phyloP scores from a whole-genome alignment of 2,113 vertebrate species.

The Nycticebus coucang region DNA sequence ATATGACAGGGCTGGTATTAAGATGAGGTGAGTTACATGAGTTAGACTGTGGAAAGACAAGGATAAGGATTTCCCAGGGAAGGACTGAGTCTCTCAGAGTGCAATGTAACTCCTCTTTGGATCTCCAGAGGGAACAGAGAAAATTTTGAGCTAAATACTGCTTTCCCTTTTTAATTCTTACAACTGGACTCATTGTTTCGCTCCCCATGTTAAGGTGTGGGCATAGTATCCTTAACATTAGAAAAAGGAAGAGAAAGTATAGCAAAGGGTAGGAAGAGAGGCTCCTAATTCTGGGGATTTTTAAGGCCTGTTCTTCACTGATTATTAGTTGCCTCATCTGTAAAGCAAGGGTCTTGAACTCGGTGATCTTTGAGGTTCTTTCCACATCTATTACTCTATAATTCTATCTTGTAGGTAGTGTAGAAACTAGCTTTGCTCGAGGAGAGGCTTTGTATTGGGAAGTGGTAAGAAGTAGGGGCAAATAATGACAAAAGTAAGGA shows the following conservation, averaged over 20 bases:
- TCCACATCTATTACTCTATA: neutral
- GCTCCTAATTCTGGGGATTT: neutral
- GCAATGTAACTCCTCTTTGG: neutral
- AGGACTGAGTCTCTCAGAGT: neutral
- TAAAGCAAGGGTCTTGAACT: neutral
- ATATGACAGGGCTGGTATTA: neutral
- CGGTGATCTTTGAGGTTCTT: neutral
- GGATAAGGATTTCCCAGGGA: neutral
- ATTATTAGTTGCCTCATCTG: neutral
- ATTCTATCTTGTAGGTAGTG: neutral
- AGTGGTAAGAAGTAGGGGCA: neutral
- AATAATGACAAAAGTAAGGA: neutral
- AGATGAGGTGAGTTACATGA: fast-evolving
- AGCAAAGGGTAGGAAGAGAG: neutral
- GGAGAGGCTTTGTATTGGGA: neutral
- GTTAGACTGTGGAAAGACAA: neutral
- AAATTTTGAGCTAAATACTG: neutral
- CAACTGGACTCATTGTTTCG: neutral
- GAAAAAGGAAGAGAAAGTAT: neutral
- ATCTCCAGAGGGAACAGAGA: neutral
- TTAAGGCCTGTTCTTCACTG: neutral
- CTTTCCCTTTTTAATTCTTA: neutral
- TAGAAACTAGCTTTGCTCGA: neutral
- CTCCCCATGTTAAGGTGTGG: neutral
- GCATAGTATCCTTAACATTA: neutral